These are phyloP conservation scores for Falco biarmicus DNA, from an alignment of 2,797 vertebrate genomes.

Conservation along the genomic window DNA sequence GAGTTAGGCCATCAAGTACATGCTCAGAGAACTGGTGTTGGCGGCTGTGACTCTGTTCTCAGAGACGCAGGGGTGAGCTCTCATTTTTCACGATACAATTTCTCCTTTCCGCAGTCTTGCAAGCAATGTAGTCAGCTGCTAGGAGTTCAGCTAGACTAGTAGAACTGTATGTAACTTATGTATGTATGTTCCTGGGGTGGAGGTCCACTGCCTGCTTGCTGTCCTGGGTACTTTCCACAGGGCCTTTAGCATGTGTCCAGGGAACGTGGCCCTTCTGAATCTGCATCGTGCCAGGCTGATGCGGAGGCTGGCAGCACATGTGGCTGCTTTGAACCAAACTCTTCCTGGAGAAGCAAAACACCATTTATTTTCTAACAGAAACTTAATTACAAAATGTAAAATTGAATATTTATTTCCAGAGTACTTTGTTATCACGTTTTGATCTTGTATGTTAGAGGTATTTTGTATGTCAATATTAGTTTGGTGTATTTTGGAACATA, in stretches of 20 bases:
- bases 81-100: not conserved
- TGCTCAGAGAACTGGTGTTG: not conserved
- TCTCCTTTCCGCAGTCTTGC: not conserved
- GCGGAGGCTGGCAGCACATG: no score
- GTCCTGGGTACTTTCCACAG: not conserved
- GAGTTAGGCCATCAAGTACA: accelerated
- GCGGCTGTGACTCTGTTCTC: not conserved
- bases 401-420: not conserved
- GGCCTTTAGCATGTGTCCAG: not conserved
- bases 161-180: not conserved
- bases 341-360: not conserved
- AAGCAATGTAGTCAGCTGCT: not conserved
- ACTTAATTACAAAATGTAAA: not conserved
- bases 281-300: not conserved
- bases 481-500: not conserved
- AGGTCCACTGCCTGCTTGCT: not conserved
- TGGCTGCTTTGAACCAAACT: not conserved
- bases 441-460: not conserved
- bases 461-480: not conserved
- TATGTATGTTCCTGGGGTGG: not conserved
- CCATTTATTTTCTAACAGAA: not conserved
- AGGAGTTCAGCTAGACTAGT: not conserved
- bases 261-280: not conserved
- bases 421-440: not conserved
- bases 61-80: not conserved